Evolutionary conservation across 2,113 vertebrate species (phyloP).

Genomic region (Octodon degus): DNA sequence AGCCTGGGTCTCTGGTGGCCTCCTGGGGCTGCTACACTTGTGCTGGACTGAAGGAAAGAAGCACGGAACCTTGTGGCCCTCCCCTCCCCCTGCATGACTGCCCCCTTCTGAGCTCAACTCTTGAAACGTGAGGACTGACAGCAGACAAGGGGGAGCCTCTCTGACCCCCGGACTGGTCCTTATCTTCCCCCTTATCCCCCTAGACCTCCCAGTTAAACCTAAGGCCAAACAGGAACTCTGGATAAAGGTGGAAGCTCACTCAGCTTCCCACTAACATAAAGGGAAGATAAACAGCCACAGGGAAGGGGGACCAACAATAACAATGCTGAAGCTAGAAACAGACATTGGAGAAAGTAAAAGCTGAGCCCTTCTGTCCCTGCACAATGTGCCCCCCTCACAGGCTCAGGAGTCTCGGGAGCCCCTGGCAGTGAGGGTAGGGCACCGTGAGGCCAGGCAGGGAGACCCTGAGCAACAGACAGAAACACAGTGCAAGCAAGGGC

Average conservation of each 20-base stretch:
- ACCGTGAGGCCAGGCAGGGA: background rate
- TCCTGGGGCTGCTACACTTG: background rate
- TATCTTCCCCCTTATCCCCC: background rate
- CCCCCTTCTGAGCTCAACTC: background rate
- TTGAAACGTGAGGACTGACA: background rate
- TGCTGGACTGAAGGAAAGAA: background rate
- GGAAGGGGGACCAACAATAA: background rate
- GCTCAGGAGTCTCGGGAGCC: background rate
- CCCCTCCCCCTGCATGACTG: background rate
- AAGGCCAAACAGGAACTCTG: background rate
- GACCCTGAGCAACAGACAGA: background rate
- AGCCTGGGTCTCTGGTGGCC: background rate
- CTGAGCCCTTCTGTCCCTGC: background rate
- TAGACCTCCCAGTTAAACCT: background rate
- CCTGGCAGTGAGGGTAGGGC: too few species aligned
- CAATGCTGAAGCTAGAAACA: background rate
- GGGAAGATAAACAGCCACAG: background rate
- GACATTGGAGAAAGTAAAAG: background rate
- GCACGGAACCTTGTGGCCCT: background rate
- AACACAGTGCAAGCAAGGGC: background rate
- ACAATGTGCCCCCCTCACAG: background rate
- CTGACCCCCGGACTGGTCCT: background rate
- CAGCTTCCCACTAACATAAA: background rate
- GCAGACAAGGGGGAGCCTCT: background rate
- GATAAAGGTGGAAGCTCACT: background rate